phyloP scores from a whole-genome alignment of 2,113 vertebrate species.

The Tiliqua scincoides region DNA sequence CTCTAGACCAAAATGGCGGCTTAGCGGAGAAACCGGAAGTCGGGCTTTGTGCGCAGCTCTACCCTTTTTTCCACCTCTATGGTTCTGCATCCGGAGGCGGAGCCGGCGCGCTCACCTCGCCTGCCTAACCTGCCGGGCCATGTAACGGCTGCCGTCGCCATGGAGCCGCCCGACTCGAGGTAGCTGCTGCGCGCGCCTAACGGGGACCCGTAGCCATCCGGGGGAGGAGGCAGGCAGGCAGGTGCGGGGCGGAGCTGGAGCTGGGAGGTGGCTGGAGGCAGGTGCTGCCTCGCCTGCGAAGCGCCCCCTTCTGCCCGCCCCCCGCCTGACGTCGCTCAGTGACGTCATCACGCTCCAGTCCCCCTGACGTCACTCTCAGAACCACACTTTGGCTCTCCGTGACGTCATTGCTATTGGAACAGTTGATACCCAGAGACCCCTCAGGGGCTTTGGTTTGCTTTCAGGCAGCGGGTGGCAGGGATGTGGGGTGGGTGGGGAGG shows the following conservation, averaged over 20 bases:
- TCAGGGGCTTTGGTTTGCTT: not conserved
- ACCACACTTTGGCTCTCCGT: no score
- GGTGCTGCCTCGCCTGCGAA: no score
- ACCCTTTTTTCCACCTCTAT: not conserved
- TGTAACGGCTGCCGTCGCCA: not conserved
- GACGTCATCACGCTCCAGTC: not conserved
- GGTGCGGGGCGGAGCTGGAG: not conserved
- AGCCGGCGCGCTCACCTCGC: not conserved
- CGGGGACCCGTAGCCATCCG: not conserved
- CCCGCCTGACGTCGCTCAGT: no score
- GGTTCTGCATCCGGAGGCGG: not conserved
- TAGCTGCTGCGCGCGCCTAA: not conserved
- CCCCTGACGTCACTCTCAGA: not conserved
- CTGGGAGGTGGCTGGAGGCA: no score
- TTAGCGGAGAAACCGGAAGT: not conserved
- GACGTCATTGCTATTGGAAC: no score
- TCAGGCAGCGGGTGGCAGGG: no score
- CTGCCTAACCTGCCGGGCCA: not conserved
- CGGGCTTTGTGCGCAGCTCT: not conserved
- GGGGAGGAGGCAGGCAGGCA: not conserved
- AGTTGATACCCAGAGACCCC: no score
- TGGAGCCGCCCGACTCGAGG: conserved; percentile 39
- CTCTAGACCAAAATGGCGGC: not conserved
- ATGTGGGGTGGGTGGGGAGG: no score
- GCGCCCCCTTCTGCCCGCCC: not conserved